phyloP scores from a whole-genome alignment of 2,888 invertebrate species.

The Lithophane leautieri region DNA sequence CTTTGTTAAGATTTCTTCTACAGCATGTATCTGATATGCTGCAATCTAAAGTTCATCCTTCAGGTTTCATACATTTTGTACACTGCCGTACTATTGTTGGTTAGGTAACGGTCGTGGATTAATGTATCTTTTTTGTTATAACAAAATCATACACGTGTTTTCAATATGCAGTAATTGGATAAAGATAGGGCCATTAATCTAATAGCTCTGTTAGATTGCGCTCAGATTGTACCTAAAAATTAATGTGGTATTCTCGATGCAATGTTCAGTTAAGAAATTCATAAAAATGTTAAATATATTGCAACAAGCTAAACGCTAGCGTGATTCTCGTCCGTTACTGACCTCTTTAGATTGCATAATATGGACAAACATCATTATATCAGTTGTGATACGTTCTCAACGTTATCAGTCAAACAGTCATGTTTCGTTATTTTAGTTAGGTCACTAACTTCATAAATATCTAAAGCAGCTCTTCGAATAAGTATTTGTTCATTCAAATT shows the following conservation, averaged over 20 bases:
- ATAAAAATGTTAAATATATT: constrained; percentile 23
- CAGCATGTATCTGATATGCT: too few relatives aligned
- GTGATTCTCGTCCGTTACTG: constrained; percentile 27
- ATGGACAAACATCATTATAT: constrained; percentile 26
- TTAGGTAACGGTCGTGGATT: not conserved
- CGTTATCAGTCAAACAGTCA: constrained; percentile 31
- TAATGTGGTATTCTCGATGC: not conserved
- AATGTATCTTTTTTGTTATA: not conserved
- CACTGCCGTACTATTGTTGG: constrained; percentile 1
- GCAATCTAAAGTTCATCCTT: not conserved
- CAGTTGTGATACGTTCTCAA: constrained; percentile 15
- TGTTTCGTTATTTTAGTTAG: constrained; percentile 23
- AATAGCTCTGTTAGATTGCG: constrained; percentile 17
- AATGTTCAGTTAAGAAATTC: not conserved
- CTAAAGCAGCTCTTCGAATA: not conserved
- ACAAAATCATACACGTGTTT: constrained; percentile 3
- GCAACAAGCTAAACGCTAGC: not conserved
- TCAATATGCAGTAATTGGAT: constrained; percentile 9
- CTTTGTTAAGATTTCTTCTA: not conserved
- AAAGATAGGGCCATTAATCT: constrained; percentile 8
- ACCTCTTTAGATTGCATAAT: constrained; percentile 60
- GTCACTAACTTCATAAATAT: constrained; percentile 25
- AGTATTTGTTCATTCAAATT: not conserved
- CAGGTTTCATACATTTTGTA: not conserved
- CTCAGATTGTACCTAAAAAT: constrained; percentile 2